Conservation (phyloP, 2,797 vertebrate species). For the Craterocephalus amniculus region DNA sequence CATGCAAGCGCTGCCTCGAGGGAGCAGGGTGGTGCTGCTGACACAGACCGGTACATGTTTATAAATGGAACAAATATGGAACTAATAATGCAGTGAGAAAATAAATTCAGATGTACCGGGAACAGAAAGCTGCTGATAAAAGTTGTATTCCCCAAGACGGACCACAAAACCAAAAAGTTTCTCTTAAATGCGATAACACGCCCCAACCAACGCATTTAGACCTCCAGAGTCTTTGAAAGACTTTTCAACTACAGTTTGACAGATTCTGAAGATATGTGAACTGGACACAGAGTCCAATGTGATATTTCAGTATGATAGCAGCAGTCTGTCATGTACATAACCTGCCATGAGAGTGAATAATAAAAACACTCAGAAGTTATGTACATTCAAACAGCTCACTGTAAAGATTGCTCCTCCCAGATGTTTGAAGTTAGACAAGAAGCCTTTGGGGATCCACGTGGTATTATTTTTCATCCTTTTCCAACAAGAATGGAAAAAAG, state of each 20-base stretch:
- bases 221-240: not conserved
- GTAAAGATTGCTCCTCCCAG: not conserved
- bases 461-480: conserved; percentile 34
- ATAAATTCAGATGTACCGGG: conserved; percentile 10
- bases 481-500: conserved; percentile 29
- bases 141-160: not conserved
- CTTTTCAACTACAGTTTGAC: not conserved
- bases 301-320: conserved; percentile 25
- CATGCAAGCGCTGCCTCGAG: conserved; percentile 15
- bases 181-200: conserved; percentile 5
- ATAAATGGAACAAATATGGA: conserved; percentile 24
- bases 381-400: conserved; percentile 23
- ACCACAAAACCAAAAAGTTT: not conserved
- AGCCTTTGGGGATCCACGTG: conserved; percentile 23
- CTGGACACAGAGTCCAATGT: not conserved
- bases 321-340: not conserved
- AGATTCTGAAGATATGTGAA: conserved; percentile 1
- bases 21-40: conserved; percentile 36
- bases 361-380: conserved; percentile 9
- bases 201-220: not conserved
- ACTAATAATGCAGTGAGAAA: not conserved
- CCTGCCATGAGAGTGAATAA: conserved; percentile 11
- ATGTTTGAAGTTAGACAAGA: conserved; percentile 11
- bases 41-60: conserved; percentile 17
- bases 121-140: conserved; percentile 32